A percentile compares a stretch with the other conserved stretches of the same genome.
These are phyloP conservation scores for Clangula hyemalis DNA, from an alignment of 2,797 vertebrate species.

Conservation along the genomic window DNA sequence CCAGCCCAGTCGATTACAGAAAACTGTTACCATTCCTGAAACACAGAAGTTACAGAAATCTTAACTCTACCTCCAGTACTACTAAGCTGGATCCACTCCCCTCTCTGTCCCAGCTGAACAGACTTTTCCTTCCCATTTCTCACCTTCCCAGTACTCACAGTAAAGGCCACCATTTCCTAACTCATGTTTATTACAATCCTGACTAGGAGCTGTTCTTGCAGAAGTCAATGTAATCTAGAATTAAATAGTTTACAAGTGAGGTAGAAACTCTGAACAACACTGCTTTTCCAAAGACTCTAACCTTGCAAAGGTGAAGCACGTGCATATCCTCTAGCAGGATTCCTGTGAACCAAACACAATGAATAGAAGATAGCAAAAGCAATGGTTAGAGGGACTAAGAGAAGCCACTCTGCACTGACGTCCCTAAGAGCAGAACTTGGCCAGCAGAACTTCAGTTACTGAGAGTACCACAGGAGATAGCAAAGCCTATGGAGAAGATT, in stretches of 20 bases:
- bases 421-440: neutral
- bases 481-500: neutral
- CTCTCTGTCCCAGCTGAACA: neutral
- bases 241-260: neutral
- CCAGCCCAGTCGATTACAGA: constrained; percentile 95
- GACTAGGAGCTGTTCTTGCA: neutral
- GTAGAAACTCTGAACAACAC: neutral
- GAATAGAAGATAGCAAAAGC: neutral
- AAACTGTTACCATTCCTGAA: constrained; percentile 95
- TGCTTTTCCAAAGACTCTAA: neutral
- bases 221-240: neutral
- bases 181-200: neutral
- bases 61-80: neutral
- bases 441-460: neutral
- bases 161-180: neutral
- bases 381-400: neutral
- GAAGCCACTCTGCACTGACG: neutral
- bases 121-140: neutral
- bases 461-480: neutral
- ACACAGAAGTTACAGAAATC: constrained; percentile 31
- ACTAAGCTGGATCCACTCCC: neutral
- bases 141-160: neutral
- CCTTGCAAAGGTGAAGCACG: neutral
- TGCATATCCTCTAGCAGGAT: neutral
- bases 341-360: neutral